Conservation (phyloP, 2,797 vertebrate genomes). For the Poeciliopsis turneri region DNA sequence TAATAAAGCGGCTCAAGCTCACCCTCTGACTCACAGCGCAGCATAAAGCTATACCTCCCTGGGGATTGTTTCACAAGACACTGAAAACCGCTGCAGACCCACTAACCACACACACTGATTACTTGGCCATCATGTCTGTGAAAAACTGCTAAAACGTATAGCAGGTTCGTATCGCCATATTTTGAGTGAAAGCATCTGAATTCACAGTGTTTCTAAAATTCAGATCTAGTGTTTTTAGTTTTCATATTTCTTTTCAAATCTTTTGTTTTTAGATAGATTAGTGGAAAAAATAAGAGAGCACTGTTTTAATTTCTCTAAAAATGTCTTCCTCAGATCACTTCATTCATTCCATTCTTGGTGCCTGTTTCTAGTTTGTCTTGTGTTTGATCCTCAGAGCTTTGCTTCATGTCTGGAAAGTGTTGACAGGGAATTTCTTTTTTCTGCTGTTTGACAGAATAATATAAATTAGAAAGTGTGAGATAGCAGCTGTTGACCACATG, state of each 20-base stretch:
- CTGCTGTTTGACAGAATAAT: conserved; percentile 48
- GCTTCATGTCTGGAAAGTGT: conserved; percentile 67
- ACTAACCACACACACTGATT: conserved; percentile 56
- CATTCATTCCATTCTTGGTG: conserved; percentile 56
- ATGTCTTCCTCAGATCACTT: conserved; percentile 48
- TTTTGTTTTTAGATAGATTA: conserved; percentile 24
- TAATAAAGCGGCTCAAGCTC: conserved; percentile 65
- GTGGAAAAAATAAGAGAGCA: conserved; percentile 32
- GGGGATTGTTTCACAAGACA: conserved; percentile 62
- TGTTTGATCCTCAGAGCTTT: conserved; percentile 52
- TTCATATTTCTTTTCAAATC: conserved; percentile 9
- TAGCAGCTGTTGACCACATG: conserved; percentile 65
- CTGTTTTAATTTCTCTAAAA: conserved; percentile 25
- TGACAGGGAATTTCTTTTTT: conserved; percentile 30
- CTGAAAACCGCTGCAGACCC: conserved; percentile 43
- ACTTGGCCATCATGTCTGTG: conserved; percentile 29
- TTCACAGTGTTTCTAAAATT: conserved; percentile 26
- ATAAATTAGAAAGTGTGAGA: conserved; percentile 54
- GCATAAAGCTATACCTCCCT: conserved; percentile 57
- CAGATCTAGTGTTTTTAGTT: conserved; percentile 22
- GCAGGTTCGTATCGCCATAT: conserved; percentile 6
- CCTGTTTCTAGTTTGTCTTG: conserved; percentile 60
- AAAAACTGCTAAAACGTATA: conserved; percentile 40
- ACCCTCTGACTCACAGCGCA: conserved; percentile 41
- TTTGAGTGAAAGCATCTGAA: conserved; percentile 43